Conservation (phyloP, 92 coral and sea anemone genomes). For the Nematostella vectensis region DNA sequence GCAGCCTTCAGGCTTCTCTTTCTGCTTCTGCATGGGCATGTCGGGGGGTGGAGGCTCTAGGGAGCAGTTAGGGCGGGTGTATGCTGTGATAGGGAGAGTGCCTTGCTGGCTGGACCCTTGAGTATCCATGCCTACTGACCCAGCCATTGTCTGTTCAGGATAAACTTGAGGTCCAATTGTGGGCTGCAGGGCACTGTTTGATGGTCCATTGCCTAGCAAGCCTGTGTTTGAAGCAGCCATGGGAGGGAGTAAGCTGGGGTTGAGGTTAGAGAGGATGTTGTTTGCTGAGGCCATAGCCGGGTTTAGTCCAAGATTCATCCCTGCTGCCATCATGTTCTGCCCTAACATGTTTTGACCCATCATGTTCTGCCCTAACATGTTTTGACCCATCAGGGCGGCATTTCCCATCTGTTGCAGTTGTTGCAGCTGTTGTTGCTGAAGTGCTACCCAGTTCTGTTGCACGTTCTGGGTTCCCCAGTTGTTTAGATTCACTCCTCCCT, state of each 20-base stretch:
- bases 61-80: conserved; percentile 34
- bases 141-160: background rate
- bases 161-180: background rate
- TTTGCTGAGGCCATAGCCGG: background rate
- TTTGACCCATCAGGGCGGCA: too few relatives aligned
- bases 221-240: background rate
- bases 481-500: background rate
- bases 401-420: background rate
- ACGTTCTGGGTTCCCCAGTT: background rate
- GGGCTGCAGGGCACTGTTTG: background rate
- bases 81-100: conserved; percentile 20
- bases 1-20: conserved; percentile 61
- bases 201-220: background rate
- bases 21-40: conserved; percentile 22
- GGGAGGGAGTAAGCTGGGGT: background rate
- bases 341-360: too few relatives aligned
- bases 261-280: background rate
- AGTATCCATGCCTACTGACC: conserved; percentile 2
- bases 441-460: background rate
- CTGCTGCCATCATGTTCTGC: too few relatives aligned
- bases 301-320: background rate
- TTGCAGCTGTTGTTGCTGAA: background rate
- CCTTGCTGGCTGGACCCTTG: conserved; percentile 8
- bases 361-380: too few relatives aligned
- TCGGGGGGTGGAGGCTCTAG: conserved; percentile 59